Conservation (phyloP, 2,113 vertebrate species). For the Antigone vipio region DNA sequence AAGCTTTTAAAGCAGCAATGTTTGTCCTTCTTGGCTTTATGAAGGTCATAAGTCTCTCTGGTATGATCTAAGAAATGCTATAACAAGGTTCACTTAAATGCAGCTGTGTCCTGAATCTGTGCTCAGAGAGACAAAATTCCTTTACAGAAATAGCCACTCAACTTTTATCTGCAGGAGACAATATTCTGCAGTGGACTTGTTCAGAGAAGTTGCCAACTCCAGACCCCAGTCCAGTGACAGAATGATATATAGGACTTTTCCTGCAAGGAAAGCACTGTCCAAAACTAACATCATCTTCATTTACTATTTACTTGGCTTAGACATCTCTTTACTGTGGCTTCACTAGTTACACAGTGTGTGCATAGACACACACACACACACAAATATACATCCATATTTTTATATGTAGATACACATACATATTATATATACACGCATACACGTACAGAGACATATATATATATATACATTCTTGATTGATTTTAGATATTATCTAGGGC, state of each 20-base stretch:
- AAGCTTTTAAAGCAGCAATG: slow-evolving; percentile 28
- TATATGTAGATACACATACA: not conserved
- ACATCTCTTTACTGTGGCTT: not conserved
- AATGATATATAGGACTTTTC: not conserved
- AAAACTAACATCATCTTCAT: not conserved
- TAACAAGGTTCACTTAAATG: slow-evolving; percentile 40
- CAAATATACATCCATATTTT: not conserved
- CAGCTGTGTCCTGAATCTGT: not conserved
- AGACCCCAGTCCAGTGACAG: not conserved
- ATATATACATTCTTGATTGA: not conserved
- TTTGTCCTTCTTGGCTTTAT: slow-evolving; percentile 52
- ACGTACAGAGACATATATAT: too few relatives aligned
- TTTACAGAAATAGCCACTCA: slow-evolving; percentile 34
- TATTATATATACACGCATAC: not conserved
- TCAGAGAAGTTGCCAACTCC: not conserved
- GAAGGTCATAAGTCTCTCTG: slow-evolving; percentile 53
- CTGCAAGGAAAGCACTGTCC: not conserved
- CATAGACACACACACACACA: not conserved
- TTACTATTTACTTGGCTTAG: not conserved
- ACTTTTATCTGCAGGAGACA: not conserved
- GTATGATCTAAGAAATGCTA: slow-evolving; percentile 31
- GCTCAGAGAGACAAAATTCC: slow-evolving; percentile 21
- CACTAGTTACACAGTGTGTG: not conserved
- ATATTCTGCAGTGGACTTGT: not conserved
- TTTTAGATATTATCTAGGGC: not conserved